Evolutionary conservation across 2,113 vertebrate genomes (phyloP).

Genomic region (Piliocolobus tephrosceles): DNA sequence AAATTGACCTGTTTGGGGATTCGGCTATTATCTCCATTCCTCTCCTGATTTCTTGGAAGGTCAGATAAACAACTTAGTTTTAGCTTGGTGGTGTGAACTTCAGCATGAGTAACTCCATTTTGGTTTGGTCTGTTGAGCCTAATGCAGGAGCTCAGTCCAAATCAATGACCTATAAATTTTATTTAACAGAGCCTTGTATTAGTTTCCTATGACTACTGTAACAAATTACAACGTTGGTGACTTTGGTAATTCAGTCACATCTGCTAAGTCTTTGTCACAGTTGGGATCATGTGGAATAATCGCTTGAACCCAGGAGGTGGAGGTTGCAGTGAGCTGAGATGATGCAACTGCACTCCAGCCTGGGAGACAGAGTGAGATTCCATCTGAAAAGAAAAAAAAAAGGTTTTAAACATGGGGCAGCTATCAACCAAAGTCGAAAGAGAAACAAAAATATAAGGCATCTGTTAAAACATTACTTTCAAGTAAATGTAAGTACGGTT

Average conservation of each 20-base stretch:
- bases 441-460: neutral
- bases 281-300: neutral
- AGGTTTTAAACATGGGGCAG: neutral
- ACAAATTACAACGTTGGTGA: too few relatives aligned
- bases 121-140: neutral
- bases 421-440: neutral
- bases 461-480: neutral
- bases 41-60: neutral
- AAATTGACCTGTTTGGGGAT: neutral
- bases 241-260: neutral
- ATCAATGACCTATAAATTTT: neutral
- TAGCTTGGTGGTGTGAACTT: neutral
- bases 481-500: neutral
- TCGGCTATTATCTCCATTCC: neutral
- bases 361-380: too few relatives aligned
- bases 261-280: neutral
- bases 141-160: neutral
- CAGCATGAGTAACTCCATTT: neutral
- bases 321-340: too few relatives aligned
- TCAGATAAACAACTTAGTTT: neutral
- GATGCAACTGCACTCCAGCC: too few relatives aligned
- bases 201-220: neutral
- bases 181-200: neutral
- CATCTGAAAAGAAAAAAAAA: neutral
- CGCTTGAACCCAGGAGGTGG: too few relatives aligned